Percentiles rank a stretch among this genome's conserved stretches.
Evolutionary conservation across 2,113 vertebrate species (phyloP).

Genomic region (Pontoporia blainvillei): DNA sequence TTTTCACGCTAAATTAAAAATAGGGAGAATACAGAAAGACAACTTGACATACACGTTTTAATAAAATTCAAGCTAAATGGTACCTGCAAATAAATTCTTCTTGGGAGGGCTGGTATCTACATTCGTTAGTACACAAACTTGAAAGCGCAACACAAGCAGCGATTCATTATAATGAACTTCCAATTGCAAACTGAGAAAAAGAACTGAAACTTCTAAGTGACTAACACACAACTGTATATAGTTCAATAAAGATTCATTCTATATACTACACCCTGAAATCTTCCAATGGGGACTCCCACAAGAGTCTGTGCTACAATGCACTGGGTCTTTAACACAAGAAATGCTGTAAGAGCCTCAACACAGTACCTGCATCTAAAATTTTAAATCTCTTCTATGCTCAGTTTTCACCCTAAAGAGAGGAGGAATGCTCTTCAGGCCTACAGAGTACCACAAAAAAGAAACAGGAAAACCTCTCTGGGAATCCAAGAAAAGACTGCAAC

Average conservation of each 20-base stretch:
- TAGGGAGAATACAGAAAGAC: not conserved
- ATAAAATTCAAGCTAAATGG: not conserved
- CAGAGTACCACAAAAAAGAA: not conserved
- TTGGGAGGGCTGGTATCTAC: not conserved
- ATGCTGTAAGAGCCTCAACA: not conserved
- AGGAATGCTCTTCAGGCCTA: not conserved
- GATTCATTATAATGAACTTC: not conserved
- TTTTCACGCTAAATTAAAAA: not conserved
- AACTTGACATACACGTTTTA: not conserved
- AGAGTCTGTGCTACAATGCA: not conserved
- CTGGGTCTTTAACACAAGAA: not conserved
- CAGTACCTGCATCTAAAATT: not conserved
- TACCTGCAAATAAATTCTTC: not conserved
- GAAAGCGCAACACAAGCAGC: not conserved
- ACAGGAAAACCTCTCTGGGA: not conserved
- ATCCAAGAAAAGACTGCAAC: not conserved
- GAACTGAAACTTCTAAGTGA: not conserved
- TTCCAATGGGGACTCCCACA: not conserved
- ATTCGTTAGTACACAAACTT: not conserved
- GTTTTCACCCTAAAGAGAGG: not conserved
- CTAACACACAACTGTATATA: not conserved
- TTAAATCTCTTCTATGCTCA: not conserved
- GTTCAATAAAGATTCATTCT: not conserved
- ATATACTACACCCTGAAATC: not conserved
- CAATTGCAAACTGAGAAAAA: not conserved